A percentile compares a stretch with the other conserved stretches of the same genome.
Evolutionary conservation across 2,113 vertebrate species (phyloP).

Genomic region (Nesoenas mayeri): DNA sequence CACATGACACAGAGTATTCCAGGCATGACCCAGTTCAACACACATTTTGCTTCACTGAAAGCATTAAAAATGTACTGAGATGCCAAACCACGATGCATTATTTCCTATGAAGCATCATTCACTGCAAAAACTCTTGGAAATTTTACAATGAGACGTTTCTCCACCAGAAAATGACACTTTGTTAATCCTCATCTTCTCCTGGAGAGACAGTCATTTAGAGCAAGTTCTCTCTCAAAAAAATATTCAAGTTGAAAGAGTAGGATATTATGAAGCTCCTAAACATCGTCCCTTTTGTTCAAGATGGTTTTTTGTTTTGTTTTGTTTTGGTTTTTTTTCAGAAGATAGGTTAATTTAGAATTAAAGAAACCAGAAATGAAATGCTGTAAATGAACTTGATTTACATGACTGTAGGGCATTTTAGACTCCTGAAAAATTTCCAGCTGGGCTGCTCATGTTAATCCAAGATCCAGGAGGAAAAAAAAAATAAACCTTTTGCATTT

Average conservation of each 20-base stretch:
- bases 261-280: neutral
- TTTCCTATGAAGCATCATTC: neutral
- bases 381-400: neutral
- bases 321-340: neutral
- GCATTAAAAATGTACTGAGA: neutral
- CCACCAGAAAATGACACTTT: neutral
- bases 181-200: neutral
- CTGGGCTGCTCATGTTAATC: neutral
- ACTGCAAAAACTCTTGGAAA: neutral
- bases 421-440: neutral
- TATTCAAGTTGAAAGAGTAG: neutral
- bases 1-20: neutral
- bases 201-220: neutral
- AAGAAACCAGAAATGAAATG: neutral
- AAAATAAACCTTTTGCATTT: neutral
- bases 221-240: neutral
- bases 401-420: neutral
- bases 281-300: neutral
- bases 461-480: neutral
- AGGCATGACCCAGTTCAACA: neutral
- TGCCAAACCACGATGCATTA: neutral
- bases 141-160: neutral
- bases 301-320: neutral
- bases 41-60: neutral
- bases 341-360: neutral